Base-by-base conservation (phyloP, 2,113 vertebrate genomes). In the Pampusana beccarii region DNA sequence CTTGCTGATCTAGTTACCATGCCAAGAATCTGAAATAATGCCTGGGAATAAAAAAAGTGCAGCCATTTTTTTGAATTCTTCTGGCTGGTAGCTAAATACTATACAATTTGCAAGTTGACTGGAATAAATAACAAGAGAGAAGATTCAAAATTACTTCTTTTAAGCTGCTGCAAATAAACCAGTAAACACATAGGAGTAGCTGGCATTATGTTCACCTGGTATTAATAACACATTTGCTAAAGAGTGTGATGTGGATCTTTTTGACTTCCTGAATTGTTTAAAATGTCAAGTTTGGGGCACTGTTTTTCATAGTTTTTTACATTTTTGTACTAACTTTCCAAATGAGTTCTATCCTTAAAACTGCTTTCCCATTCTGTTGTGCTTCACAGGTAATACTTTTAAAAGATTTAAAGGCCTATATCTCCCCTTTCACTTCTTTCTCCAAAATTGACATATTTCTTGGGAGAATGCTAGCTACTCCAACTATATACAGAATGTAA, bases 401-500 rank as follows among this genome's bases (percentile, higher is more conserved):
- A 19, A 64, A 86, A 78, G 48, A 57, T 86, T 88, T 92, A 33
- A 81, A 85, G 48, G 65, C 61, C 75, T 95, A 34, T 38, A 65
- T 57, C 28, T 84, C 5, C 11, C 4, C 29, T 12, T 92, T 86
- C 5, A 28, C 9, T 92, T 93, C 23, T 54, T 96, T 80, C 29
- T 71, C 23, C 88, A 90, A 95, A 96, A 92, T 50, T 93, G 85
- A 46, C 4, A 29, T 84, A 88, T 33, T 25, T 88, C 84, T 96
- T 74, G 86, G 70, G 74, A 93, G 80, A 95, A 79, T 82, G 15
- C 15, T 95, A 87, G 83, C 78, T 97, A 92, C 28, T 97, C 65
- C 90, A 65, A 14, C 25, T 89, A 93, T 38, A 78, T 97, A 77
- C 84, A 78, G n/a, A 95, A 84, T 61, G 65, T 93, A 96, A 94